Evolutionary conservation across 2,113 vertebrate species (phyloP).

Genomic region (Tamias sibiricus): DNA sequence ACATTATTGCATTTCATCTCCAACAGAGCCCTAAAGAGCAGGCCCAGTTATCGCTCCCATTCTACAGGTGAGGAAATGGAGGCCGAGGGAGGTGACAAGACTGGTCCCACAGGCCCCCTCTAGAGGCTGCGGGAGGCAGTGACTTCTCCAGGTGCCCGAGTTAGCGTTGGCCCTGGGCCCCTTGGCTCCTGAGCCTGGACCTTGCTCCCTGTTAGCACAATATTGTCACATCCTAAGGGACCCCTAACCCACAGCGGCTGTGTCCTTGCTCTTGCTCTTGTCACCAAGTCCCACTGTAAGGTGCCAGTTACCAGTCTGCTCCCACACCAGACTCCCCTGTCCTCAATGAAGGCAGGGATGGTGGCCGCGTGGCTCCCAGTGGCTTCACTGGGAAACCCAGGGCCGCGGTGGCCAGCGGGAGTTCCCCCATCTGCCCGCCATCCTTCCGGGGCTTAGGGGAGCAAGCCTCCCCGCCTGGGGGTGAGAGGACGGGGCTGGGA

Average conservation of each 20-base stretch:
- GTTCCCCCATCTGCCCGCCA: fast-evolving
- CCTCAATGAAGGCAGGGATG: neutral
- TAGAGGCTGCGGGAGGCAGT: neutral
- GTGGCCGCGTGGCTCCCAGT: fast-evolving
- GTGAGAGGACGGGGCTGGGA: neutral
- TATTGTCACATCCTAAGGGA: neutral
- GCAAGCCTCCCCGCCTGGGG: too few species aligned
- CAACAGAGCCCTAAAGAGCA: neutral
- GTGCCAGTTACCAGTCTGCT: neutral
- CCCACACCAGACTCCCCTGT: neutral
- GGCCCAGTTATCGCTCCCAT: neutral
- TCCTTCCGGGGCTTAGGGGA: too few species aligned
- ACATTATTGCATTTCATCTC: neutral
- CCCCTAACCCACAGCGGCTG: neutral
- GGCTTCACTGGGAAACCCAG: too few species aligned
- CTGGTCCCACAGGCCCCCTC: neutral
- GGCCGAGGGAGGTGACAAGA: neutral
- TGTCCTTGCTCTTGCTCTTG: too few species aligned
- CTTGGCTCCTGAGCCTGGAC: neutral
- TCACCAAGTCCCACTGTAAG: neutral
- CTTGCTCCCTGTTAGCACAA: neutral
- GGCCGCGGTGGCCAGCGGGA: too few species aligned
- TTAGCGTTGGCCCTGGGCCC: neutral
- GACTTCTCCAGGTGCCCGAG: neutral
- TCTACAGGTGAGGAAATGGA: neutral